Evolutionary conservation across 37 sponge, comb jelly and placozoan genomes (phyloP).

Genomic region (Hexactinellida sp.): DNA sequence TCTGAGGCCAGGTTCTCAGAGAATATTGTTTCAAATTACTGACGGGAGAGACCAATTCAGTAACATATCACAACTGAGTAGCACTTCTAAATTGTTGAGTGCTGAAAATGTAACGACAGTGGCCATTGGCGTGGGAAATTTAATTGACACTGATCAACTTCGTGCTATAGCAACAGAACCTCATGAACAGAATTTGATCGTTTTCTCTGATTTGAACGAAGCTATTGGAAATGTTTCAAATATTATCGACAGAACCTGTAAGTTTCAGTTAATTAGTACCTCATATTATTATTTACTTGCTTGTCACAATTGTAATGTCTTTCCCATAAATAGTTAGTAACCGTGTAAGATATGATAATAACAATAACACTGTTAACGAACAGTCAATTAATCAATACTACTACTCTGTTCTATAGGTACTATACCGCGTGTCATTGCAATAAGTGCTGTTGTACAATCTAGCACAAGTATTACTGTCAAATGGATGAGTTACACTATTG

Average conservation of each 20-base stretch:
- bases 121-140: background rate
- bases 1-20: background rate
- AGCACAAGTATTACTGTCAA: background rate
- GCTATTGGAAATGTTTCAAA: conserved; percentile 5
- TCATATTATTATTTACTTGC: too few species aligned
- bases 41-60: background rate
- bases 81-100: background rate
- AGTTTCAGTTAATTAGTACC: too few species aligned
- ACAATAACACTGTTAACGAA: too few species aligned
- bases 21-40: background rate
- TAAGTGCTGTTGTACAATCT: background rate
- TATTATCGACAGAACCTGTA: background rate
- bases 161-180: background rate
- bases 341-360: too few species aligned
- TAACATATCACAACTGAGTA: background rate
- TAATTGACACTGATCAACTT: background rate
- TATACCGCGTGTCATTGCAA: background rate
- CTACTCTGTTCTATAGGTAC: background rate
- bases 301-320: too few species aligned
- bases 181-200: background rate
- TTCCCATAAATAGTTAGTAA: too few species aligned
- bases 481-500: background rate
- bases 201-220: background rate
- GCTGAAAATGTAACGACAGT: background rate
- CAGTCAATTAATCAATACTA: too few species aligned